Evolutionary conservation across 2,113 vertebrate species (phyloP), one percentile per base, ranked within the genome.

Genomic region (Caranx melampygus): DNA sequence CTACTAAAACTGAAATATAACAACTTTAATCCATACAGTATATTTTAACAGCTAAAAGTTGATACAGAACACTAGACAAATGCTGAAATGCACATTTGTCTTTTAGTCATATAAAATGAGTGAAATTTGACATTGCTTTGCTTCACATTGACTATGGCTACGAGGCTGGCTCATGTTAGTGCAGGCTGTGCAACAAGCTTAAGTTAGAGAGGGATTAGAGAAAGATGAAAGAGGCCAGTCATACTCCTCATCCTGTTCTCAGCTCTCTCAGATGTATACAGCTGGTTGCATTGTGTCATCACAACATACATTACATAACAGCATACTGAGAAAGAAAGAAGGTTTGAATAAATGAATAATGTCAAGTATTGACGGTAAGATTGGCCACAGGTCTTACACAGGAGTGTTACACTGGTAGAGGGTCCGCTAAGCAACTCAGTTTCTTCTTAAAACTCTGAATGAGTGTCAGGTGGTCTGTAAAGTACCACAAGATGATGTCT

Each of bases 161-260:
- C 15, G 3, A 52, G 35, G n/a, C n/a, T 13, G 47, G 51, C 42
- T 70, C 55, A 6, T 35, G 13, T 75, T 70, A 49, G 70, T 31
- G 54, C 75, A 54, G 47, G 12, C 9, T 54, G 15, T 33, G 12
- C 60, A 61, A 37, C 47, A 54, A 60, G 52, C 21, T 11, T 31
- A 57, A 59, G 37, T 57, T 8, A 20, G 15, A 45, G 69, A 47
- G 61, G 57, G 86, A 81, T 82, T 68, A 72, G 47, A n/a, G 44
- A 54, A 57, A 60, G 62, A 72, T 66, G 40, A 83, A 66, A 73
- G 72, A 34, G 20, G 16, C 21, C 26, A 68, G 44, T 68, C 47
- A 10, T 47, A 58, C 45, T 75, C 5, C 21, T 57, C 57, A 44
- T 57, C 3, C 57, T 33, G n/a, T 61, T 66, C 31, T 18, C 14